Base-by-base conservation (phyloP, 2,797 vertebrate species). In the Eurystomus glaucurus region DNA sequence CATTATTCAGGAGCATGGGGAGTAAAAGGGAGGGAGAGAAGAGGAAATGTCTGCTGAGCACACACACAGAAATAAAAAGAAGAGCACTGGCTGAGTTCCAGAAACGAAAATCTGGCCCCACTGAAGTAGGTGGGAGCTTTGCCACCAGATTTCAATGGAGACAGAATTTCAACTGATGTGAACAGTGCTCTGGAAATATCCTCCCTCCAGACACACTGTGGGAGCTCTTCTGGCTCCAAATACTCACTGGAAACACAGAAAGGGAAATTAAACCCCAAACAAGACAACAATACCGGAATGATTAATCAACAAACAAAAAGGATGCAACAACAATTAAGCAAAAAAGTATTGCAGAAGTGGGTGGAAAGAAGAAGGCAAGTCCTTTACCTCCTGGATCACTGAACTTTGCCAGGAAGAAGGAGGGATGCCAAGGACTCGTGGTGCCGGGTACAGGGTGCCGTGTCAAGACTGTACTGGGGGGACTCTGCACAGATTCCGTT, bases 221-320 rank as follows among this genome's bases (percentile, higher is more conserved):
- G 90, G 95, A 96, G 85, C 90, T 76, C 58, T 84, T 65, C 50
- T 96, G 83, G 72, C 79, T 93, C 66, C 70, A 62, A 76, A 79
- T 50, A 64, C 58, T 72, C 69, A 46, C 43, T 84, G 70, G 62
- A 93, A 91, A 90, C 41, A 81, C 33, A 69, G 35, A 75, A 87
- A 91, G 26, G 48, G 60, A 96, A 95, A 96, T 94, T 52, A 91
- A 95, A 91, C n/a, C 43, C 95, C 41, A 93, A 96, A 19, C 51
- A 82, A 52, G 77, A 77, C 71, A 93, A 95, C 72, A 96, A 94
- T 85, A 93, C 45, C 70, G 90, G 77, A 76, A 93, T 9, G 16
- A 96, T 82, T 79, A 57, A 94, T 72, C 83, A 70, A 79, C 58
- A 86, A 78, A 54, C 58, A 84, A 58, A 81, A 69, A 54, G 58